Evolutionary conservation across 2,797 vertebrate species (phyloP).

Genomic region (Champsocephalus esox): DNA sequence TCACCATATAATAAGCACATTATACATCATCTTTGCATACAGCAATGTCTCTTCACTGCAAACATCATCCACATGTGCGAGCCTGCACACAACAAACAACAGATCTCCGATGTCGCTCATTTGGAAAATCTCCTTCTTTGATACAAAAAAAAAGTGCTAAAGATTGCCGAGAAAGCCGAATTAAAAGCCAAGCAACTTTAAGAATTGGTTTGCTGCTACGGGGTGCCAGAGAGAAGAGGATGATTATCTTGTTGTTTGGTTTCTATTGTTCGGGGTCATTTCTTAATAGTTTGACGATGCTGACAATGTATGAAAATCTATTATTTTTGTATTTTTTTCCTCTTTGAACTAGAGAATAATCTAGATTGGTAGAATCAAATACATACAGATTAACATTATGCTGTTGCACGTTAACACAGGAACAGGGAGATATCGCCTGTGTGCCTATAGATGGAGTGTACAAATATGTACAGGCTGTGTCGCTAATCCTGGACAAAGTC

Average conservation of each 20-base stretch:
- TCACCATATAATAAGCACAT: neutral
- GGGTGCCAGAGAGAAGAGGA: conserved; percentile 5
- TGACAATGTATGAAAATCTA: fast-evolving
- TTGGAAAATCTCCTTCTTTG: conserved; percentile 1
- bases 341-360: neutral
- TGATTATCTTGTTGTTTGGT: conserved; percentile 7
- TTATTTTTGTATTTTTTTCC: neutral
- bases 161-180: neutral
- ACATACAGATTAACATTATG: conserved; percentile 9
- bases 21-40: neutral
- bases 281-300: neutral
- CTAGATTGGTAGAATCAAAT: neutral
- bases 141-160: conserved; percentile 9
- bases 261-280: neutral
- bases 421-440: neutral
- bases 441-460: neutral
- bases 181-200: conserved; percentile 28
- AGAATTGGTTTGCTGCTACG: conserved; percentile 22
- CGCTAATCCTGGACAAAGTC: conserved; percentile 43
- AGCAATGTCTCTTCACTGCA: conserved; percentile 20
- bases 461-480: conserved; percentile 31
- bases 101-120: conserved; percentile 11
- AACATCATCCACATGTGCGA: conserved; percentile 39
- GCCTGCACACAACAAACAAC: conserved; percentile 27
- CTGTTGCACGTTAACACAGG: neutral